Base-by-base conservation (phyloP, 2,797 vertebrate species). In the Chanos chanos region DNA sequence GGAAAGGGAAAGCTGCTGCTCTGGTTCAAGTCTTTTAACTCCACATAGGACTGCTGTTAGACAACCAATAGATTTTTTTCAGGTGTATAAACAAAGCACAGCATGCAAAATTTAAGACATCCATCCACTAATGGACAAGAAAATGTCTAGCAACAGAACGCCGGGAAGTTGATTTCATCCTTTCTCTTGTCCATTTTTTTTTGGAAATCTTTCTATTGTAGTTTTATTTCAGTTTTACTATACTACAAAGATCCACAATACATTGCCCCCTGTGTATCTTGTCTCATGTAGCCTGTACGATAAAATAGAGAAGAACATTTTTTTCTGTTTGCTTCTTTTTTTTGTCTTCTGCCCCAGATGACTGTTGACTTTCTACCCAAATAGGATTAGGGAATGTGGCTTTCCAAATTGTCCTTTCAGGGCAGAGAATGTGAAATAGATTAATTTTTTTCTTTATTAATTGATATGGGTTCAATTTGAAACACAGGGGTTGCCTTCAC, bases 361-460 rank as follows among this genome's bases (percentile, higher is more conserved):
- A 34, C 27, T 40, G 39, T 45, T 56, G 21, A 52, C 22, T 54
- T 57, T 41, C 36, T 53, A 36, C 53, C 49, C 56, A 56, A 28
- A 48, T 24, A 6, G 39, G 49, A 52, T 30, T 45, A 25, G 36
- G 33, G 55, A 31, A 53, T 21, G 28, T 59, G 31, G 2, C 60
- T 53, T 37, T 36, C 18, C 25, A 22, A 12, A 21, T 7, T 21
- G 24, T 12, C 48, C 31, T 41, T 19, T 18, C 15, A 37, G 3
- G 40, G 36, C 16, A 49, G 45, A 43, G 6, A n/a, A 39, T 24
- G 39, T 28, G 27, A 18, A 30, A 25, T 51, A 16, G 25, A 39
- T 61, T 61, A 10, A 59, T 67, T 53, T 64, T 27, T 40, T 50
- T 37, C 41, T n/a, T n/a, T 52, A 30, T 65, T 68, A 64, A 54